Percentiles rank a stretch among this genome's conserved stretches.
These are phyloP conservation scores for Heteromyza rotundicornis DNA, from an alignment of 2,888 invertebrate species.

Conservation along the genomic window DNA sequence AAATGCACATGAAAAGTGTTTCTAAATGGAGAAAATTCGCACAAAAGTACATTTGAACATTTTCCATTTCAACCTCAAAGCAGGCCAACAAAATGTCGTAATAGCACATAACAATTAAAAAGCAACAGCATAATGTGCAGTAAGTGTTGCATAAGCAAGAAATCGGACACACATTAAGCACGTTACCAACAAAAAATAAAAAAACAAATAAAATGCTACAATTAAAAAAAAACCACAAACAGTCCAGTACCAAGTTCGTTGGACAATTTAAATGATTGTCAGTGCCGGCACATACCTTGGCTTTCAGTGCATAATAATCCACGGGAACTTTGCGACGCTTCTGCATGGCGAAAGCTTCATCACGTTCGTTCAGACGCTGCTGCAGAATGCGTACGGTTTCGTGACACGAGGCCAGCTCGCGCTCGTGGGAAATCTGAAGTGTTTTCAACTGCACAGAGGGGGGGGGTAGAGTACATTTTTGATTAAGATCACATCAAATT, in stretches of 20 bases:
- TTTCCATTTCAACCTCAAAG: not conserved
- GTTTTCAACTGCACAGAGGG: constrained; percentile 74
- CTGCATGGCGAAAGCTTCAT: constrained; percentile 59
- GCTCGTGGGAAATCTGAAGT: constrained; percentile 75
- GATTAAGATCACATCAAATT: not conserved
- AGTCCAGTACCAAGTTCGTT: not conserved
- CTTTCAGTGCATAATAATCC: constrained; percentile 62
- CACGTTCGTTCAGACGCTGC: constrained; percentile 60
- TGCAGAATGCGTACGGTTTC: constrained; percentile 61
- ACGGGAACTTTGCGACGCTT: constrained; percentile 62
- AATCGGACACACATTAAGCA: not conserved
- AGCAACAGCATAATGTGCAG: too few relatives aligned
- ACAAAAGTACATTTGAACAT: not conserved
- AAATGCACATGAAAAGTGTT: too few relatives aligned
- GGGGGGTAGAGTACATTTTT: too few relatives aligned
- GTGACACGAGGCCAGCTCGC: constrained; percentile 67
- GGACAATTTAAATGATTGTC: not conserved
- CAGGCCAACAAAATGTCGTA: not conserved
- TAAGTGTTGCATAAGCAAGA: too few relatives aligned
- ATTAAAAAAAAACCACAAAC: too few relatives aligned
- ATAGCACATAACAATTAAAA: constrained; percentile 11
- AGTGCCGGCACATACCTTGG: constrained; percentile 59
- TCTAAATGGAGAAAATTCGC: too few relatives aligned
- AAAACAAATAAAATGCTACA: not conserved
- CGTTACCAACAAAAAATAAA: not conserved